phyloP scores from a whole-genome alignment of 2,888 invertebrate species.

The Strigamia transsilvanica region DNA sequence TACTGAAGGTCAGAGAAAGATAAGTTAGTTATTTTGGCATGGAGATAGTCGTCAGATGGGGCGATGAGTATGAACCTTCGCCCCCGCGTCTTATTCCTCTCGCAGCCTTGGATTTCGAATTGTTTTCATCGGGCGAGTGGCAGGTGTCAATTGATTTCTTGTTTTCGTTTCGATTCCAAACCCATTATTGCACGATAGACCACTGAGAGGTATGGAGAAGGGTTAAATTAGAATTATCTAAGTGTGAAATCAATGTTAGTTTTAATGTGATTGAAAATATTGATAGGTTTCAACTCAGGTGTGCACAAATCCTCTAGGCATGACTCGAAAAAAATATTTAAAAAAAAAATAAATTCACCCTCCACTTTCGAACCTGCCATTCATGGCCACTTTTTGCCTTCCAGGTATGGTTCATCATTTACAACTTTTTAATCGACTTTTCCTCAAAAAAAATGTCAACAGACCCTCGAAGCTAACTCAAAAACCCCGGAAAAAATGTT shows the following conservation, averaged over 20 bases:
- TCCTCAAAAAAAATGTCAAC: constrained; percentile 6
- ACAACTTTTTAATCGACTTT: neutral
- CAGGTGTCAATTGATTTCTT: neutral
- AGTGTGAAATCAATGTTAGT: constrained; percentile 8
- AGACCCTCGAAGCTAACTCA: neutral
- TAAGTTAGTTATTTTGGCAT: constrained; percentile 4
- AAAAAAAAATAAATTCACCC: neutral
- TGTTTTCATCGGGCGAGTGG: neutral
- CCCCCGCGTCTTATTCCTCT: neutral
- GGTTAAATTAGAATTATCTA: neutral
- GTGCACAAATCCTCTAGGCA: constrained; percentile 2
- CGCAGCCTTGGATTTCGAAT: neutral
- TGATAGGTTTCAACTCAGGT: neutral
- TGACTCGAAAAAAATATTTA: neutral
- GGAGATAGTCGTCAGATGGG: constrained; percentile 1
- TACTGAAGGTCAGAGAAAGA: neutral
- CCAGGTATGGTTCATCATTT: constrained; percentile 2
- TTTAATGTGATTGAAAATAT: neutral
- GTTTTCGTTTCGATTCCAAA: neutral
- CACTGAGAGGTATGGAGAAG: neutral
- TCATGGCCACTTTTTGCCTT: neutral
- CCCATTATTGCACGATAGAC: neutral
- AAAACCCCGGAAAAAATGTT: neutral
- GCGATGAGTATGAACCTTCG: neutral
- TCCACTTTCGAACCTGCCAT: neutral